phyloP scores from a whole-genome alignment of 2,888 invertebrate genomes.

The Sepioteuthis lessoniana region DNA sequence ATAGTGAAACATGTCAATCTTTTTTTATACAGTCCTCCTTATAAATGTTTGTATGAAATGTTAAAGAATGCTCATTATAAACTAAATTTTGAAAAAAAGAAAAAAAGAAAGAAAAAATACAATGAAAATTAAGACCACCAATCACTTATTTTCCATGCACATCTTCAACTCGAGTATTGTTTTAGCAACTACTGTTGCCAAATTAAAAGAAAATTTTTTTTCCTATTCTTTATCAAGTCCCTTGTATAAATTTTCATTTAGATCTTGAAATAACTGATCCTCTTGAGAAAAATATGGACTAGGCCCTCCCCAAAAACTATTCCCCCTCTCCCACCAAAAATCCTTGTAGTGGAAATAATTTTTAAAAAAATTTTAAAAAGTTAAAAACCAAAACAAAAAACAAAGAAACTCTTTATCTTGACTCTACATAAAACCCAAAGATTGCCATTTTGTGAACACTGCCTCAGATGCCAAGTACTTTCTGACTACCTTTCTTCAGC shows the following conservation, averaged over 20 bases:
- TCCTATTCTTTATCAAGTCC: background rate
- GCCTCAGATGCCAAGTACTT: constrained; percentile 12
- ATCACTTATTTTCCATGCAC: constrained; percentile 9
- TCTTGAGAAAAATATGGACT: background rate
- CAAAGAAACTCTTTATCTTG: background rate
- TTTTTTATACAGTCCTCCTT: too few species aligned
- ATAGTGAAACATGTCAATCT: too few species aligned
- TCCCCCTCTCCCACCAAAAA: background rate
- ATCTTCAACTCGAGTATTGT: background rate
- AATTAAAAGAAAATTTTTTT: background rate
- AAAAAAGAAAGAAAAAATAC: background rate
- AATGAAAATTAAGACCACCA: background rate
- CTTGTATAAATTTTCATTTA: background rate
- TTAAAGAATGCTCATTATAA: background rate
- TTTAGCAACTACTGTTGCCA: background rate
- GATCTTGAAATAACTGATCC: background rate
- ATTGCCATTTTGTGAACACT: constrained; percentile 15
- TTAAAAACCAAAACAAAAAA: too few species aligned
- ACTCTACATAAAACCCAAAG: background rate
- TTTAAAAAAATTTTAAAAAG: too few species aligned
- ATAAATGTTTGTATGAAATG: background rate
- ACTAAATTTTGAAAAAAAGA: background rate
- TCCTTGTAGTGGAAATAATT: background rate
- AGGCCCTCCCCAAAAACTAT: background rate
- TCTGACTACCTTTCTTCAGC: background rate